Evolutionary conservation across 2,113 vertebrate genomes (phyloP).

Genomic region (Melanerpes formicivorus): DNA sequence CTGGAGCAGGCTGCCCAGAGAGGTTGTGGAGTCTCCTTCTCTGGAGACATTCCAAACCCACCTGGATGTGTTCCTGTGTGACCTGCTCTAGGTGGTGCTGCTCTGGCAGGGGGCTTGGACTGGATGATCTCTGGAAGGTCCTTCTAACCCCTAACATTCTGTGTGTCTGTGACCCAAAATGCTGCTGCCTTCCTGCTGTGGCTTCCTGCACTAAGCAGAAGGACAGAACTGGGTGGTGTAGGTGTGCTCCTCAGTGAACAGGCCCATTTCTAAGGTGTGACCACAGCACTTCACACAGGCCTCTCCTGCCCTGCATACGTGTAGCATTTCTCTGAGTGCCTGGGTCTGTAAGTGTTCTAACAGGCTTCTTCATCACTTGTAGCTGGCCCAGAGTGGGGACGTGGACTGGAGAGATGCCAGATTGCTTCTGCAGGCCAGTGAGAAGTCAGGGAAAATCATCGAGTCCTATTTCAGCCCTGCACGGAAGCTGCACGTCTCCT

Average conservation of each 20-base stretch:
- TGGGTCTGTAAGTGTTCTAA: background rate
- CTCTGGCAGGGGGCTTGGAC: too few relatives aligned
- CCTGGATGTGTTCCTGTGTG: too few relatives aligned
- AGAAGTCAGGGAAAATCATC: constrained; percentile 82
- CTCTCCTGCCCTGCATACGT: background rate
- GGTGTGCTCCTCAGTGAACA: background rate
- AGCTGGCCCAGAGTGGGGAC: constrained; percentile 86
- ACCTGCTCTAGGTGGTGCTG: too few relatives aligned
- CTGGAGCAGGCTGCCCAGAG: too few relatives aligned
- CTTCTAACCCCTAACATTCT: too few relatives aligned
- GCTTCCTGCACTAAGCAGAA: background rate
- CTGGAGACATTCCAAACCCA: too few relatives aligned
- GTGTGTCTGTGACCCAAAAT: background rate
- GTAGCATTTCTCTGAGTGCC: background rate
- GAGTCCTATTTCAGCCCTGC: constrained; percentile 92
- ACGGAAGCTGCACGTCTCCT: constrained; percentile 85
- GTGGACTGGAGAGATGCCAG: constrained; percentile 83
- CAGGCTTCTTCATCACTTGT: background rate
- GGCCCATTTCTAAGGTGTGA: background rate
- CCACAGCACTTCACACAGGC: background rate
- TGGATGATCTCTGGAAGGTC: too few relatives aligned
- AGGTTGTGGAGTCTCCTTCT: too few relatives aligned
- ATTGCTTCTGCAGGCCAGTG: constrained; percentile 88
- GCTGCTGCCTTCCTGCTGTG: background rate
- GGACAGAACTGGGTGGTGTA: background rate